These are phyloP conservation scores for Diadumene lineata DNA, from an alignment of 92 coral and sea anemone species.

Conservation along the genomic window DNA sequence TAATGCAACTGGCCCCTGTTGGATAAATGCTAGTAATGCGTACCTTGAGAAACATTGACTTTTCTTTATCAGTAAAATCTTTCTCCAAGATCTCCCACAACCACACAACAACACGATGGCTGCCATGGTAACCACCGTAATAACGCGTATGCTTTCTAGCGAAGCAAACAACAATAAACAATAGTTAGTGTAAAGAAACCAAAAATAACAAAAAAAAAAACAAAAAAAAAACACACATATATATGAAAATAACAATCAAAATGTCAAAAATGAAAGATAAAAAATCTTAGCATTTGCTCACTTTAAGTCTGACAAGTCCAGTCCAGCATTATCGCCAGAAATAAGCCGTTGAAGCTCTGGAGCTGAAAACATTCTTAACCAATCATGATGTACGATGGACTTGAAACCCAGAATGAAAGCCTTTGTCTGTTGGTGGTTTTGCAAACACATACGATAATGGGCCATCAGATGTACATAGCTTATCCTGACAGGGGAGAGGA, in stretches of 20 bases:
- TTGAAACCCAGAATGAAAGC: constrained; percentile 98
- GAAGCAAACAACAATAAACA: background rate
- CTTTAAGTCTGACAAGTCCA: constrained; percentile 92
- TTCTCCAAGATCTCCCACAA: constrained; percentile 95
- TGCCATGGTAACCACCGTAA: constrained; percentile 95
- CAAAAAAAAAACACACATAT: too few relatives aligned
- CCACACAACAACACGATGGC: constrained; percentile 91
- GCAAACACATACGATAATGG: constrained; percentile 95
- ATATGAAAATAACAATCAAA: too few relatives aligned
- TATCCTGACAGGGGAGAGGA: constrained; percentile 52
- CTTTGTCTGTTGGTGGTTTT: constrained; percentile 85
- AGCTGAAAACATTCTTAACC: constrained; percentile 96
- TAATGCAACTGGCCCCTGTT: too few relatives aligned
- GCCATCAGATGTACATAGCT: constrained; percentile 99
- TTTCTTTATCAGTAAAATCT: constrained; percentile 77
- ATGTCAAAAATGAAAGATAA: background rate
- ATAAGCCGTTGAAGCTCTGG: constrained; percentile 97
- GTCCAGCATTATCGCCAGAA: constrained; percentile 89
- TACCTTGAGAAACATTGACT: constrained; percentile 92
- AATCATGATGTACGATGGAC: constrained; percentile 81
- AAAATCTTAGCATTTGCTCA: constrained; percentile 8
- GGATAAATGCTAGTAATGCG: background rate
- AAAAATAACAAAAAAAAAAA: too few relatives aligned
- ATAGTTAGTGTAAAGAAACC: too few relatives aligned
- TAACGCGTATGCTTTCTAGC: constrained; percentile 88